Conservation (phyloP, 2,113 vertebrate genomes). For the Sinocyclocheilus rhinocerous region DNA sequence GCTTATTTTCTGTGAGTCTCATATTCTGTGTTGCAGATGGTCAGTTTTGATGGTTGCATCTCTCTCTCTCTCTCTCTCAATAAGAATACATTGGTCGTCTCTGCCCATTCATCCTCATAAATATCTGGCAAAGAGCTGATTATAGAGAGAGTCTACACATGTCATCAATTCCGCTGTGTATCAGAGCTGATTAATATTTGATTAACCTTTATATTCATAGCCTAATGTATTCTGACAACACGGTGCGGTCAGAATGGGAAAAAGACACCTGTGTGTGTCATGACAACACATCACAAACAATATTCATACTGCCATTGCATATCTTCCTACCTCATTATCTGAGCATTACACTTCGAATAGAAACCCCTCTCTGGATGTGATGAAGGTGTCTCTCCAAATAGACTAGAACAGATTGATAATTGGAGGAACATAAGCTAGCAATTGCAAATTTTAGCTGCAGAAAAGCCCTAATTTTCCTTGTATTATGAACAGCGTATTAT, state of each 20-base stretch:
- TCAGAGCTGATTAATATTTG: slow-evolving; percentile 38
- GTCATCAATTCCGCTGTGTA: slow-evolving; percentile 13
- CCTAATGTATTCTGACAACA: not conserved
- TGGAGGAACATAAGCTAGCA: not conserved
- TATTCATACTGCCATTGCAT: not conserved
- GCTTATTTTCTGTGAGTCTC: not conserved
- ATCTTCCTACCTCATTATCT: slow-evolving; percentile 8
- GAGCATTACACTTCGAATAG: not conserved
- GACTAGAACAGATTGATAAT: not conserved
- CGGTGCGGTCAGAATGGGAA: not conserved
- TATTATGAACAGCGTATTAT: not conserved
- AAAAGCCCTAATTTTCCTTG: not conserved
- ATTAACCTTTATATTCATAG: slow-evolving; percentile 45
- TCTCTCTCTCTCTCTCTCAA: slow-evolving; percentile 12
- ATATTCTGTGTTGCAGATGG: not conserved
- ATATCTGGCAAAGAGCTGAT: slow-evolving; percentile 16
- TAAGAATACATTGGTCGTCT: not conserved
- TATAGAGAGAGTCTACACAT: not conserved
- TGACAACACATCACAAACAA: not conserved
- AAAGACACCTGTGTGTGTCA: not conserved
- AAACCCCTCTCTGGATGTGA: not conserved
- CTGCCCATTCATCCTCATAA: slow-evolving; percentile 34
- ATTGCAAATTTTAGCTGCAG: not conserved
- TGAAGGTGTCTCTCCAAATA: not conserved
- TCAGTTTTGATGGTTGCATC: not conserved